Base-by-base conservation (phyloP, 2,113 vertebrate genomes). In the Lophochroa leadbeateri region DNA sequence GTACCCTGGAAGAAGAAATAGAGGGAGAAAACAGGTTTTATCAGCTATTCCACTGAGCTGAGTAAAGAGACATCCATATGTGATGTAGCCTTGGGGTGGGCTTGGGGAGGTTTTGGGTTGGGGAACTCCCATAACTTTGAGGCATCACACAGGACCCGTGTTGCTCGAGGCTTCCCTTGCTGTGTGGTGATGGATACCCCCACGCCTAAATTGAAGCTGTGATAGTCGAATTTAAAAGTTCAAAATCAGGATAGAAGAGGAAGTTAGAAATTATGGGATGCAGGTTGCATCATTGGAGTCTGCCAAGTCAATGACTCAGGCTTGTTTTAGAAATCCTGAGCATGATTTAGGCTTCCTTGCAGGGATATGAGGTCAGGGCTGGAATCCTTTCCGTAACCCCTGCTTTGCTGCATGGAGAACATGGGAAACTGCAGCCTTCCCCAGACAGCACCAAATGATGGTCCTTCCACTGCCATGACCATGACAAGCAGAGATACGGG, bases 101-200 rank as follows among this genome's bases (percentile, higher is more conserved):
- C n/a, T 60, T 37, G 6, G 11, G 9, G 15, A 24, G 12, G 2
- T 3, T 70, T 87, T 58, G 47, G 11, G 5, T 23, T 0, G 1
- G 9, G 41, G 20, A 11, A 78, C 52, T 72, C 11, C 41, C 63
- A 72, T 86, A 78, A 46, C 49, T 76, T 20, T 46, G 17, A 11
- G 19, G 63, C 16, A 43, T 11, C 7, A 63, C 63, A 13, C 17
- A 46, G 68, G 3, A 2, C 7, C 23, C 31, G 12, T 9, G 13
- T 55, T 10, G 19, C 3, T 41, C 29, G 12, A 14, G 35, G 63
- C 57, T 82, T 57, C 29, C 65, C 63, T 13, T 28, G 53, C 12
- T 44, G 39, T 19, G 44, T 4, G 4, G 0, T 17, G 49, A 17
- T 1, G 11, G 68, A 46, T 12, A 43, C 0, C 2, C 13, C 28